phyloP scores from a whole-genome alignment of 2,113 vertebrate genomes.

The Hiodon tergisus region DNA sequence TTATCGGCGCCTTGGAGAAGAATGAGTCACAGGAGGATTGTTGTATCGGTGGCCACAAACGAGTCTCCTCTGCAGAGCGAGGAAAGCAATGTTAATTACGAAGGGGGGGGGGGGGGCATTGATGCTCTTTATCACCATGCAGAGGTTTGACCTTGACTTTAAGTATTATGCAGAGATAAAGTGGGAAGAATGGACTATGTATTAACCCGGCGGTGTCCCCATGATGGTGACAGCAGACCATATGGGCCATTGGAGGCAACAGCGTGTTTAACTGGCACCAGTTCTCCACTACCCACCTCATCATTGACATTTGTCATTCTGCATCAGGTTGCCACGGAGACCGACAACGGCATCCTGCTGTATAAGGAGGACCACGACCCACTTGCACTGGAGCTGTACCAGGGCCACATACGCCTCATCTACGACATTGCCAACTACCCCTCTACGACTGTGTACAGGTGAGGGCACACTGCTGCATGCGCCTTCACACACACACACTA shows the following conservation, averaged over 20 bases:
- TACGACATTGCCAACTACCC: slow-evolving; percentile 86
- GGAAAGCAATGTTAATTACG: slow-evolving; percentile 42
- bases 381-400: slow-evolving; percentile 89
- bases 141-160: background rate
- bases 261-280: no score
- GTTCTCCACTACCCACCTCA: background rate
- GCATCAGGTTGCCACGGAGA: slow-evolving; percentile 85
- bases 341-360: slow-evolving; percentile 86
- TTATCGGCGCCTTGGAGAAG: slow-evolving; percentile 36
- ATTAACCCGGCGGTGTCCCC: background rate
- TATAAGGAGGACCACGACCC: slow-evolving; percentile 94
- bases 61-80: slow-evolving; percentile 28
- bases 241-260: no score
- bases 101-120: slow-evolving; percentile 22
- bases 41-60: slow-evolving; percentile 29
- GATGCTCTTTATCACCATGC: slow-evolving; percentile 19
- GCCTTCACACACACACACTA: slow-evolving; percentile 13
- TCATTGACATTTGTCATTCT: slow-evolving; percentile 9
- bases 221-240: background rate
- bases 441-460: slow-evolving; percentile 93
- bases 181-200: background rate
- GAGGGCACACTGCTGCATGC: slow-evolving; percentile 17
- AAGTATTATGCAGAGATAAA: background rate
- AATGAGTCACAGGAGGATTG: slow-evolving; percentile 28
- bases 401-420: slow-evolving; percentile 89